A percentile compares a stretch with the other conserved stretches of the same genome.
phyloP scores from a whole-genome alignment of 53 echinoderm and acorn worm genomes.

The Paracentrotus lividus region DNA sequence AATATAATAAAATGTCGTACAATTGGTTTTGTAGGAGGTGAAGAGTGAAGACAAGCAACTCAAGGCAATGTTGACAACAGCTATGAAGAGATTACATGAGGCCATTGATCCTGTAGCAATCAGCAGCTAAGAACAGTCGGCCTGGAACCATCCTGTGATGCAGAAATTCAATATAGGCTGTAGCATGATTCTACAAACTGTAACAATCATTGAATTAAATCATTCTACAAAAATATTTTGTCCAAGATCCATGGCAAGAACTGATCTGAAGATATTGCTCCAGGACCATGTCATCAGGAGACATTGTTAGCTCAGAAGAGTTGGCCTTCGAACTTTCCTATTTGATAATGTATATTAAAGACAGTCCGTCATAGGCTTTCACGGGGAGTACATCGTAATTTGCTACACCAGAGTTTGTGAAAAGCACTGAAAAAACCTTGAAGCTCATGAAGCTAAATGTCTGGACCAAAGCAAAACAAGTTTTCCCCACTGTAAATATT shows the following conservation, averaged over 20 bases:
- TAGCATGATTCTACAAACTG: constrained; percentile 69
- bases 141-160: too few relatives aligned
- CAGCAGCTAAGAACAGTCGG: not conserved
- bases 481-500: too few relatives aligned
- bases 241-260: not conserved
- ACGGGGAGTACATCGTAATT: too few relatives aligned
- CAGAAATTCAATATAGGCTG: constrained; percentile 44
- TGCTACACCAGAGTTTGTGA: too few relatives aligned
- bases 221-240: not conserved
- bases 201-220: not conserved
- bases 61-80: constrained; percentile 82
- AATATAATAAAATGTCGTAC: too few relatives aligned
- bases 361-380: too few relatives aligned
- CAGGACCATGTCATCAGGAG: not conserved
- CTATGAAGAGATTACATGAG: constrained; percentile 79
- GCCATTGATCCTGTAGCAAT: constrained; percentile 80
- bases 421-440: too few relatives aligned
- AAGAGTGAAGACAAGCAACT: constrained; percentile 81
- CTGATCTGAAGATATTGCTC: not conserved
- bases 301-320: not conserved
- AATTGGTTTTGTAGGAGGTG: constrained; percentile 80
- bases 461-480: too few relatives aligned
- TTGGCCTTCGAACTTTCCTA: not conserved
- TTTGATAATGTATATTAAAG: too few relatives aligned
- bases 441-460: too few relatives aligned